Base-by-base conservation (phyloP, 2,113 vertebrate species). In the Lophochroa leadbeateri region DNA sequence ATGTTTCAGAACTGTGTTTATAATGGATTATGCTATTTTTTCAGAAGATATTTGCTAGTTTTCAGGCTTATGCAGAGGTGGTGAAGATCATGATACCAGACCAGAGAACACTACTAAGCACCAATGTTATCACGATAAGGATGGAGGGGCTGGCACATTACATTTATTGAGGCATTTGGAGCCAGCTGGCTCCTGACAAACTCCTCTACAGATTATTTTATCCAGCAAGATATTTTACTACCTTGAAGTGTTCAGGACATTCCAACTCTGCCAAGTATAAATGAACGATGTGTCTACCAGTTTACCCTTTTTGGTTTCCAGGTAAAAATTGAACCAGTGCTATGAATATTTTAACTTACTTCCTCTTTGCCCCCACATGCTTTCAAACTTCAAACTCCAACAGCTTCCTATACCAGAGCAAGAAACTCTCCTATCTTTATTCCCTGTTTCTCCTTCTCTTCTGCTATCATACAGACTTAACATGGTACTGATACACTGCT, bases 271-370 rank as follows among this genome's bases (percentile, higher is more conserved):
- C 8, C 47, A 8, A 1, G 39, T 60, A n/a, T 27, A 72, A 82
- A 72, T 37, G 6, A 69, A 13, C 7, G 1, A 0, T 6, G 5
- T 3, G 6, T 35, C 25, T 69, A 71, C 3, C 13, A 64, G 46
- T 67, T 3, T 23, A 39, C 4, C 2, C 3, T 60, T 57, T 33
- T 49, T 2, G 3, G 3, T 68, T 82, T 83, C 49, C 33, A 79
- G 18, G 21, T 57, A 72, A 52, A 90, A 90, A 69, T 25, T 10
- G 8, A 70, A 84, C 3, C 19, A 71, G 6, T 23, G 17, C 6
- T 49, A 75, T 9, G 9, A 65, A 57, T 39, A 89, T 68, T 72
- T 64, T 28, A 61, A 71, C 10, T 75, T 61, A 5, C 19, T 68
- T 74, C 21, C 14, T 58, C 25, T 67, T 52, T 70, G 28, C 1